Conservation (phyloP, 2,888 invertebrate species). For the Bombylius discolor region DNA sequence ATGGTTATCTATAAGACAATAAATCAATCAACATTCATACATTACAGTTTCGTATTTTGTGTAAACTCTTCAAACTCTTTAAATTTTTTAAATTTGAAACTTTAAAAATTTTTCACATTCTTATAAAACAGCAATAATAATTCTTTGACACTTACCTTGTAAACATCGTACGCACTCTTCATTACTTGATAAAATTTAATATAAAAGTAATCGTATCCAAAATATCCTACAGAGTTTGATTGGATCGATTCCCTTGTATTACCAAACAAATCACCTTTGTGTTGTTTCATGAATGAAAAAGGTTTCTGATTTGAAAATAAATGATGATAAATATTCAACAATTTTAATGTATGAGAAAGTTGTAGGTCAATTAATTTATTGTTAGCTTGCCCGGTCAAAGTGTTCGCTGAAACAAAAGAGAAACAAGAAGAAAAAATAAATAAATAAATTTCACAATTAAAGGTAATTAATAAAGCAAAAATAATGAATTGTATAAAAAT, state of each 20-base stretch:
- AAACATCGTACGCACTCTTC: conserved; percentile 71
- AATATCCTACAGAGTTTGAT: conserved; percentile 42
- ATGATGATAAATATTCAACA: conserved; percentile 36
- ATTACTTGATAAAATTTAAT: conserved; percentile 72
- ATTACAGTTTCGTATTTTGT: too few species aligned
- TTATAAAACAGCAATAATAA: too few species aligned
- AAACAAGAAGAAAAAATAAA: neutral
- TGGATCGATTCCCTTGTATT: conserved; percentile 25
- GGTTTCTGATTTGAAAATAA: conserved; percentile 33
- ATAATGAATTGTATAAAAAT: neutral
- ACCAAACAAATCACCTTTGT: conserved; percentile 28
- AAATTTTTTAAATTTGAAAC: too few species aligned
- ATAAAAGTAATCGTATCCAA: conserved; percentile 63
- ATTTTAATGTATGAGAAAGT: conserved; percentile 31
- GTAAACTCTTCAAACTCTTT: too few species aligned
- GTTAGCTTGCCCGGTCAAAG: conserved; percentile 13
- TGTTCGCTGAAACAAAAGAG: conserved; percentile 17
- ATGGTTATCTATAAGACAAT: conserved; percentile 49
- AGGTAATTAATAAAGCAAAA: neutral
- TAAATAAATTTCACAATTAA: neutral
- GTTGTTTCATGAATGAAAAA: conserved; percentile 25
- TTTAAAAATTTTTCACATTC: too few species aligned
- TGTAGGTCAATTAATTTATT: conserved; percentile 21
- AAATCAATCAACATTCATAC: too few species aligned
- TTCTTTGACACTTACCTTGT: conserved; percentile 48